Evolutionary conservation across 37 sponge, comb jelly and placozoan genomes (phyloP), one percentile per base, ranked within the genome.

Genomic region (Cladorhizidae sp.): DNA sequence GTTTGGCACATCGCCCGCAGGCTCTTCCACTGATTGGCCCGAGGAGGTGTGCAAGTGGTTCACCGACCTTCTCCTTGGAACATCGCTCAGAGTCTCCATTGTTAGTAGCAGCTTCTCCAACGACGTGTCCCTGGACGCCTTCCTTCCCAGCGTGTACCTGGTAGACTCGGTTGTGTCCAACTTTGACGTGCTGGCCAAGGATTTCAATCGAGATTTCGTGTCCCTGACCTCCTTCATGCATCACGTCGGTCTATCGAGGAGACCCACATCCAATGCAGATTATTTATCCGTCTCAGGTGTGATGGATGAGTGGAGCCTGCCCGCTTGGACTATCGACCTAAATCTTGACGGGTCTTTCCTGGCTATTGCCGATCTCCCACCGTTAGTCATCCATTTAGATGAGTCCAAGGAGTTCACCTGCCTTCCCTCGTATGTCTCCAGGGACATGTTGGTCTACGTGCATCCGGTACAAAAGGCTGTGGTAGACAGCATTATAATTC

Each of bases 401-500:
- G 22, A 43, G 0, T 70, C 49, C 2, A 26, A 31, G 35, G 63
- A 72, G 11, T 73, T 82, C 59, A 33, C 50, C 33, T 15, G 73
- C 20, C 59, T 82, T 1, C 37, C 73, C 29, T 82, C 82, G 2
- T 45, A 73, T 49, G 43, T 73, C 0, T 29, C 26, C 14, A 72
- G 45, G 17, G 58, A 73, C 29, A 32, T 57, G 62, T 29, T 41
- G 22, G 56, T 82, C 63, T 82, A 62, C 33, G 82, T 82, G 0
- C 82, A 82, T 40, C 82, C 73, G 1, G 63, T 82, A n/a, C 55
- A 80, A 54, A 1, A 18, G 14, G 33, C 28, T 11, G 38, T 28
- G 1, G 82, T 63, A 20, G 41, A 57, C n/a, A 61, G 38, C 12
- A 33, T 82, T 43, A 50, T 43, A 26, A 20, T 25, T 18, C 38